Evolutionary conservation across 2,888 invertebrate species (phyloP).

Genomic region (Eudasyphora cyanicolor): DNA sequence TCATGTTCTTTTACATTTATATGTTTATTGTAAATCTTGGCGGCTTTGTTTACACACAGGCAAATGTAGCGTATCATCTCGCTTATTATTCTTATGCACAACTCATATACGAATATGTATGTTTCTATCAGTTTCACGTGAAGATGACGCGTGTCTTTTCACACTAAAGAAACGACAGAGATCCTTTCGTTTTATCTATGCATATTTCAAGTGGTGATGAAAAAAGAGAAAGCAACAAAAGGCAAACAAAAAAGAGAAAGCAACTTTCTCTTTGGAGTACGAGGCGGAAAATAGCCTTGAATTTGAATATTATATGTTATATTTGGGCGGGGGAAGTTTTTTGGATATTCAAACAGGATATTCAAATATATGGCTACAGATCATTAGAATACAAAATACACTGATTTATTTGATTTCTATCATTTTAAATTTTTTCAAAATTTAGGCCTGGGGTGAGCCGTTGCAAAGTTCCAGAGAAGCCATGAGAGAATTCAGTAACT

Average conservation of each 20-base stretch:
- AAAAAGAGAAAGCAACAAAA: too few species aligned
- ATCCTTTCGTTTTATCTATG: not conserved
- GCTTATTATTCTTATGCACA: not conserved
- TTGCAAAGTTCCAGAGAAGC: too few species aligned
- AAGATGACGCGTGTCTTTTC: constrained; percentile 31
- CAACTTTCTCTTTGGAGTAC: constrained; percentile 41
- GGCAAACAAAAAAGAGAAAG: constrained; percentile 58
- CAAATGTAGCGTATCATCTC: constrained; percentile 12
- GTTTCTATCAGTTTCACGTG: too few species aligned
- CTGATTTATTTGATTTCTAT: too few species aligned
- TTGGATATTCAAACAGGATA: too few species aligned
- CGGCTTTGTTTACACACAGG: constrained; percentile 18
- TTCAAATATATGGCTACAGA: too few species aligned
- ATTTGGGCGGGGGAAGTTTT: not conserved
- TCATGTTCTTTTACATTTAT: not conserved
- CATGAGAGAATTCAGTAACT: too few species aligned
- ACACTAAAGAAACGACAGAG: not conserved
- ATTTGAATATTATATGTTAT: constrained; percentile 3
- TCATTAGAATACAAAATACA: too few species aligned
- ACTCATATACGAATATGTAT: too few species aligned
- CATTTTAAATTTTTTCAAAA: too few species aligned
- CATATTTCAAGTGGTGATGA: constrained; percentile 41
- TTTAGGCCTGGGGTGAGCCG: too few species aligned
- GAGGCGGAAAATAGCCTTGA: constrained; percentile 10
- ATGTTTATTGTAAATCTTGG: constrained; percentile 9